Conservation (phyloP, 1,140 invertebrate species). For the Heliconius nattereri region DNA sequence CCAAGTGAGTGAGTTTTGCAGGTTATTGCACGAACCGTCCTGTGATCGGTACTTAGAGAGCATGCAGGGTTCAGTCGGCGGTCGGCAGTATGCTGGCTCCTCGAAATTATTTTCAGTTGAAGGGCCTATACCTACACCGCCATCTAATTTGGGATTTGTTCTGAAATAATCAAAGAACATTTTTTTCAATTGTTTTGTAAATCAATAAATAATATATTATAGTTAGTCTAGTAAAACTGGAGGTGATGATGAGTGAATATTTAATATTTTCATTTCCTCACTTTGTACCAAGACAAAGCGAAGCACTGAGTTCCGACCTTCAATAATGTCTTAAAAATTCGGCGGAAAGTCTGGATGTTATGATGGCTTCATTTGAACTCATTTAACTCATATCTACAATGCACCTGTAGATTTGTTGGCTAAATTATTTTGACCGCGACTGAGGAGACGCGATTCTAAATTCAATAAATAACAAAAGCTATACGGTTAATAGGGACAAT, state of each 20-base stretch:
- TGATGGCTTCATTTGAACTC: too few species aligned
- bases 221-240: too few species aligned
- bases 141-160: slow-evolving; percentile 42
- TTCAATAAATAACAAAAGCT: neutral
- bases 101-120: slow-evolving; percentile 72
- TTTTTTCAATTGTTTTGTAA: neutral
- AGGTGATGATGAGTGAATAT: too few species aligned
- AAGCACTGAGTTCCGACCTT: too few species aligned
- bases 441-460: neutral
- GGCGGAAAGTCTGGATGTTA: too few species aligned
- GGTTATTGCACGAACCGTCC: slow-evolving; percentile 92
- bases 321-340: too few species aligned
- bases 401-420: too few species aligned
- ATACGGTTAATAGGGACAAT: neutral
- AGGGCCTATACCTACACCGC: slow-evolving; percentile 82
- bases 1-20: slow-evolving; percentile 83
- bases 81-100: slow-evolving; percentile 61
- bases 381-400: neutral
- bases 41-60: slow-evolving; percentile 84
- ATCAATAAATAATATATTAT: too few species aligned
- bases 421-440: too few species aligned
- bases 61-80: slow-evolving; percentile 51
- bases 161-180: slow-evolving; percentile 41
- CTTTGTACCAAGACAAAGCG: too few species aligned
- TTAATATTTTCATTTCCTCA: too few species aligned